A percentile compares a stretch with the other conserved stretches of the same genome.
phyloP scores from a whole-genome alignment of 2,888 invertebrate genomes.

The Glaucopsyche alexis region DNA sequence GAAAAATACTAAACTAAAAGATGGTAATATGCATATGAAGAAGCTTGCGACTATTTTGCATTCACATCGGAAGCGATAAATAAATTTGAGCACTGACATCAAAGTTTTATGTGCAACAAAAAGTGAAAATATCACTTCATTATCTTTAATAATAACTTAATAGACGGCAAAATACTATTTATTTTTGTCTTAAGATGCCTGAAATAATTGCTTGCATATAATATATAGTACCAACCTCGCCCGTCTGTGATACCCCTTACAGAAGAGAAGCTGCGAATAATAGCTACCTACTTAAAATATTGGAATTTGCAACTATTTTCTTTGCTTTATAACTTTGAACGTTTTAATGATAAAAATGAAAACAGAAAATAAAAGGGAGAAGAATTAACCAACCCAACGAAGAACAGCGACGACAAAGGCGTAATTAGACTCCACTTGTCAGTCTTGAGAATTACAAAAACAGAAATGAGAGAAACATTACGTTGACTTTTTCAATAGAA shows the following conservation, averaged over 20 bases:
- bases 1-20: background rate
- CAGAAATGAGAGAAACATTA: slow-evolving; percentile 24
- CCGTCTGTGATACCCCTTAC: too few relatives aligned
- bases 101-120: too few relatives aligned
- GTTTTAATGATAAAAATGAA: slow-evolving; percentile 16
- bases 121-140: too few relatives aligned
- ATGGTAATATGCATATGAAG: background rate
- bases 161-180: too few relatives aligned
- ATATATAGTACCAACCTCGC: too few relatives aligned
- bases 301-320: background rate
- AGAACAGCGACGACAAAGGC: slow-evolving; percentile 21
- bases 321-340: slow-evolving; percentile 1
- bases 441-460: slow-evolving; percentile 26
- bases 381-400: slow-evolving; percentile 19
- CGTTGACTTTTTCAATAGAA: slow-evolving; percentile 4
- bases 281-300: slow-evolving; percentile 6
- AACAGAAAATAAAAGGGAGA: slow-evolving; percentile 18
- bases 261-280: background rate
- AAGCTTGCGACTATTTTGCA: too few relatives aligned
- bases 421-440: slow-evolving; percentile 28
- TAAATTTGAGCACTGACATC: too few relatives aligned
- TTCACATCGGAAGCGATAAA: too few relatives aligned
- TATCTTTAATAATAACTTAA: too few relatives aligned
- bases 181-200: too few relatives aligned
- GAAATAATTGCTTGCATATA: too few relatives aligned